Conservation (phyloP, 2,888 invertebrate genomes). For the Cyrtodaria siliqua region DNA sequence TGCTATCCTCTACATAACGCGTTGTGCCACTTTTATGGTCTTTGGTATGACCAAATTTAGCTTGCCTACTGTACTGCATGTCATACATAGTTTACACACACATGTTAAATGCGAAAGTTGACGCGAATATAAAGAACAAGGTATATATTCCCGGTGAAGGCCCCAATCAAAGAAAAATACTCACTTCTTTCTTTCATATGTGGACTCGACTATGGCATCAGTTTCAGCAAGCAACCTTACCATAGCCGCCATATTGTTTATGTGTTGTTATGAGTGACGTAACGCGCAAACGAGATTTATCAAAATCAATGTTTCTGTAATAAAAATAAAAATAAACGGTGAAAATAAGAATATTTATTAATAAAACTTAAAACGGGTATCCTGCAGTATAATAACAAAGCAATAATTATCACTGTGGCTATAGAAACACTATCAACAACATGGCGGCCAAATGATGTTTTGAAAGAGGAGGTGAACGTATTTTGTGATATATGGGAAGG, state of each 20-base stretch:
- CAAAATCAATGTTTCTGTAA: background rate
- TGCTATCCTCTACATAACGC: too few relatives aligned
- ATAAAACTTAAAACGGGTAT: too few relatives aligned
- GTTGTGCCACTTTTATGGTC: too few relatives aligned
- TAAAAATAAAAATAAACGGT: background rate
- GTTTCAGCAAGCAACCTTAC: slow-evolving; percentile 78
- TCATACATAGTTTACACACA: too few relatives aligned
- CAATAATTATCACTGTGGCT: slow-evolving; percentile 14
- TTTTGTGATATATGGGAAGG: background rate
- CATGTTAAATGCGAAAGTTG: too few relatives aligned
- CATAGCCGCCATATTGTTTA: slow-evolving; percentile 84
- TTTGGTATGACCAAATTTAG: too few relatives aligned
- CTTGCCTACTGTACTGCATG: too few relatives aligned
- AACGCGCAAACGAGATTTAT: slow-evolving; percentile 8
- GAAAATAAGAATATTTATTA: background rate
- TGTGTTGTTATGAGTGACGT: slow-evolving; percentile 74
- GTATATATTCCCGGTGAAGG: too few relatives aligned
- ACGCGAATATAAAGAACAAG: too few relatives aligned
- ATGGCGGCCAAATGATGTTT: slow-evolving; percentile 67
- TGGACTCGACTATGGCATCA: slow-evolving; percentile 75
- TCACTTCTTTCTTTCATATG: slow-evolving; percentile 79
- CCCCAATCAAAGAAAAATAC: slow-evolving; percentile 28
- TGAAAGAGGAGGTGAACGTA: background rate
- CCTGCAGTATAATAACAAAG: background rate
- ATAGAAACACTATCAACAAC: slow-evolving; percentile 67